Conservation (phyloP, 2,113 vertebrate genomes). For the Asarcornis scutulata region DNA sequence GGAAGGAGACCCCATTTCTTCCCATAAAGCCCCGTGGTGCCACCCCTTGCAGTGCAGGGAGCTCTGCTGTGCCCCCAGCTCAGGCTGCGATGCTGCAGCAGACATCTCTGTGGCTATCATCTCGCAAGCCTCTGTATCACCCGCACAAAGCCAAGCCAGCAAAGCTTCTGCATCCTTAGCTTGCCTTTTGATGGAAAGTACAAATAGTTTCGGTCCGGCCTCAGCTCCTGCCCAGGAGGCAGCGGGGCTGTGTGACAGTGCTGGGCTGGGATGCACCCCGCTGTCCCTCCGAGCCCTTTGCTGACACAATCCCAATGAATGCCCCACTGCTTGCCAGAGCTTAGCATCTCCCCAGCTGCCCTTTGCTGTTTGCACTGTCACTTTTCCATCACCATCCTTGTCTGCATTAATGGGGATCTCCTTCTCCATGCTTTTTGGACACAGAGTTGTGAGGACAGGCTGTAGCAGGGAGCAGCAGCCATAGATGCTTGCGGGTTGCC, state of each 20-base stretch:
- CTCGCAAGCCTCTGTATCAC: background rate
- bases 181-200: background rate
- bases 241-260: background rate
- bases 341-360: background rate
- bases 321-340: background rate
- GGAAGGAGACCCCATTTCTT: background rate
- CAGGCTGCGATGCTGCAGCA: background rate
- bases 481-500: background rate
- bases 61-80: background rate
- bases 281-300: background rate
- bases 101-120: background rate
- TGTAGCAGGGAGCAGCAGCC: background rate
- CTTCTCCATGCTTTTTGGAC: too few species aligned
- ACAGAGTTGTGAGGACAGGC: too few species aligned
- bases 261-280: rapidly evolving
- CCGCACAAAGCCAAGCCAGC: background rate
- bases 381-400: background rate
- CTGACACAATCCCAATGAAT: background rate
- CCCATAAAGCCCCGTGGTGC: background rate
- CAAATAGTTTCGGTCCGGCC: background rate
- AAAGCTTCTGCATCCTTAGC: background rate
- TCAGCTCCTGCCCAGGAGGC: background rate
- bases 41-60: background rate
- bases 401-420: background rate
- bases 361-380: background rate